Conservation (phyloP, 2,797 vertebrate species). For the Taeniopygia guttata region DNA sequence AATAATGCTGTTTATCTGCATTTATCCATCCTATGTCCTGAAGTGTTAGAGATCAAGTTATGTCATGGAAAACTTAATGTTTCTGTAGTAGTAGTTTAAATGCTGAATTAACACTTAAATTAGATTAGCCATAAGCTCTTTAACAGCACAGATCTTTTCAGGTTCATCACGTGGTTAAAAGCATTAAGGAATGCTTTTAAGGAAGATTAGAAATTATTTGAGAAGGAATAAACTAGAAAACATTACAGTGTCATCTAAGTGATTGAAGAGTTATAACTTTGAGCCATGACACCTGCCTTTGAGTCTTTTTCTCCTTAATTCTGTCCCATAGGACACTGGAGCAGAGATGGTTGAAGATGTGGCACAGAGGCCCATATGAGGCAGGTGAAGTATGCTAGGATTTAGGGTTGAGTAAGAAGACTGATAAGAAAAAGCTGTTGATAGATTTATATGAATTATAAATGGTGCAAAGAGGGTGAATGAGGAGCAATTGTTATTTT, state of each 20-base stretch:
- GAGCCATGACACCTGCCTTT: not conserved
- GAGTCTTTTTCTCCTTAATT: not conserved
- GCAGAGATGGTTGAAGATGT: not conserved
- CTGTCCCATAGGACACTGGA: not conserved
- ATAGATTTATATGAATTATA: not conserved
- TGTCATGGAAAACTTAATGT: constrained; percentile 26
- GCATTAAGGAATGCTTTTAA: not conserved
- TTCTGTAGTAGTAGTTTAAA: constrained; percentile 12
- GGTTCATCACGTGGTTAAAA: not conserved
- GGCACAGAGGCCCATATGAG: not conserved
- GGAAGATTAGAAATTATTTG: not conserved
- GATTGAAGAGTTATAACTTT: not conserved
- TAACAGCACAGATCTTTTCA: not conserved
- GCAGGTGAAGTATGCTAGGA: not conserved
- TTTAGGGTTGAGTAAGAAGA: not conserved
- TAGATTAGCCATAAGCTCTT: constrained; percentile 42
- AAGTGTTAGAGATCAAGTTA: constrained; percentile 7
- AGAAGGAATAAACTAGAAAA: not conserved
- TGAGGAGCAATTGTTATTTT: not conserved
- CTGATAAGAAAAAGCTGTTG: not conserved
- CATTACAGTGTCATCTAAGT: not conserved
- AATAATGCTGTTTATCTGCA: not conserved
- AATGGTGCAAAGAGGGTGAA: not conserved
- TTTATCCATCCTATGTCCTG: not conserved
- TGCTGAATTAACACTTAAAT: constrained; percentile 10